These are phyloP conservation scores for Drosophila bocqueti DNA, from an alignment of 1,140 invertebrate genomes.

Conservation along the genomic window DNA sequence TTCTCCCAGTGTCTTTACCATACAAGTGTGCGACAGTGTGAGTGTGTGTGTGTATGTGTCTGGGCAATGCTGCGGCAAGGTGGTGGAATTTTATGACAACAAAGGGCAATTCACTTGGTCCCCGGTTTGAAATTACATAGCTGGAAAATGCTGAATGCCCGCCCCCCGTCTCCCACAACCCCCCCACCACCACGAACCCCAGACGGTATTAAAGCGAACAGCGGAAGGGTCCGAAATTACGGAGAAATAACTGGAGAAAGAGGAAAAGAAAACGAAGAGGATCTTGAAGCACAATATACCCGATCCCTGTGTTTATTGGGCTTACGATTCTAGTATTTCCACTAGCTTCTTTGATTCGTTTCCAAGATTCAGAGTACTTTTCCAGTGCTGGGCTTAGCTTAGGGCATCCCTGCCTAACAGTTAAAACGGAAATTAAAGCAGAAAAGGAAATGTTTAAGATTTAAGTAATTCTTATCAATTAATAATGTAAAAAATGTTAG, in stretches of 20 bases:
- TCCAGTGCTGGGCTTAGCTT: too few species aligned
- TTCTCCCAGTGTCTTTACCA: not conserved
- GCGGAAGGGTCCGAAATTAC: conserved; percentile 2
- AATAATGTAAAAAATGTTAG: too few species aligned
- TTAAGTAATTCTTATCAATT: not conserved
- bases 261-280: not conserved
- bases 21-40: not conserved
- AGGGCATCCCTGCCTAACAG: not conserved
- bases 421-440: not conserved
- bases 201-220: conserved; percentile 27
- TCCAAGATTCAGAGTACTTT: not conserved
- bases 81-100: conserved; percentile 76
- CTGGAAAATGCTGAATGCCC: conserved; percentile 37
- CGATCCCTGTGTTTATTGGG: not conserved
- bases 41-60: conserved; percentile 6
- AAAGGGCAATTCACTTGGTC: conserved; percentile 56
- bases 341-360: not conserved
- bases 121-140: conserved; percentile 60
- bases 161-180: not conserved
- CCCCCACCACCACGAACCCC: not conserved
- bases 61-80: conserved; percentile 40
- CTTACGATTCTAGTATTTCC: not conserved
- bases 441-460: not conserved
- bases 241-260: not conserved
- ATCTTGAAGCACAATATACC: not conserved